These are phyloP conservation scores for Cataglyphis hispanica DNA, from an alignment of 1,140 invertebrate species.

Conservation along the genomic window DNA sequence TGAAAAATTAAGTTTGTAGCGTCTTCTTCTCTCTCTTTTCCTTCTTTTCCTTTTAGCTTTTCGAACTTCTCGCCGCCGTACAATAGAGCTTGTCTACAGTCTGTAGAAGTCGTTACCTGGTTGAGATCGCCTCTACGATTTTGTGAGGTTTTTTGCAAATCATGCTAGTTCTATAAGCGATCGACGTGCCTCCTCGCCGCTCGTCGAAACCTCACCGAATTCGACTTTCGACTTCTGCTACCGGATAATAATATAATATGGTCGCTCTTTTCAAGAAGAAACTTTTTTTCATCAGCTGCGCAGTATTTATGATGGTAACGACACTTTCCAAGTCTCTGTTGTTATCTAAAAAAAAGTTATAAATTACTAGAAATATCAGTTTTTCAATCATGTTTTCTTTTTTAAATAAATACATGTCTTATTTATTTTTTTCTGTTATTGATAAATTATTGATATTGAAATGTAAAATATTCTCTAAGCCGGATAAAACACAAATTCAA, in stretches of 20 bases:
- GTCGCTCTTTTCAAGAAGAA: slow-evolving; percentile 12
- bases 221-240: slow-evolving; percentile 59
- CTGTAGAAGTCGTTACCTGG: slow-evolving; percentile 64
- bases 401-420: neutral
- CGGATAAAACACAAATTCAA: slow-evolving; percentile 58
- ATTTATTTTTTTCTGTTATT: slow-evolving; percentile 32
- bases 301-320: neutral
- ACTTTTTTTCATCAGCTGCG: neutral
- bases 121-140: slow-evolving; percentile 53
- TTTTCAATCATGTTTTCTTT: neutral
- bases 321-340: slow-evolving; percentile 24
- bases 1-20: slow-evolving; percentile 80
- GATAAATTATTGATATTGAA: slow-evolving; percentile 20
- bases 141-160: slow-evolving; percentile 72
- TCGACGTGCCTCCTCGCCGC: slow-evolving; percentile 9
- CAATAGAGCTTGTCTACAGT: slow-evolving; percentile 66
- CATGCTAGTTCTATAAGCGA: slow-evolving; percentile 65
- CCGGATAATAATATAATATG: slow-evolving; percentile 50
- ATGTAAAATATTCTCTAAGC: slow-evolving; percentile 24
- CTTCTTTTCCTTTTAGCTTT: slow-evolving; percentile 63
- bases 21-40: slow-evolving; percentile 18
- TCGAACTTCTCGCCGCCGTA: slow-evolving; percentile 64
- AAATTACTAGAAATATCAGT: neutral
- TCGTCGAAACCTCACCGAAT: slow-evolving; percentile 50
- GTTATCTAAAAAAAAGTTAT: neutral